Evolutionary conservation across 2,888 invertebrate genomes (phyloP).

Genomic region (Drosophila cracens): DNA sequence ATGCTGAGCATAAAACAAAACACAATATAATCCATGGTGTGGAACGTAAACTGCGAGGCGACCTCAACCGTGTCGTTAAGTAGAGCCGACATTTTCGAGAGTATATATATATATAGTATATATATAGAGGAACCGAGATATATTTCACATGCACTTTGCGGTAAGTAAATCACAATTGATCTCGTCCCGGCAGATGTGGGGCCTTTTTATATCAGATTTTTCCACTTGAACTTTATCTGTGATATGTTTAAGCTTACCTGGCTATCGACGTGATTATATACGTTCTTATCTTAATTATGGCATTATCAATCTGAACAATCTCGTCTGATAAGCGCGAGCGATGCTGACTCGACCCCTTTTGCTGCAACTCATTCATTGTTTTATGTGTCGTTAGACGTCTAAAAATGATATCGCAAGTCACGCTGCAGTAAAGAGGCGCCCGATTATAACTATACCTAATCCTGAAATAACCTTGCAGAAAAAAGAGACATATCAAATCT

Average conservation of each 20-base stretch:
- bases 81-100: conserved; percentile 40
- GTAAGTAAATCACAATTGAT: conserved; percentile 28
- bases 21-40: conserved; percentile 86
- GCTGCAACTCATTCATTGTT: conserved; percentile 22
- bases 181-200: neutral
- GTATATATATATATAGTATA: neutral
- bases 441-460: neutral
- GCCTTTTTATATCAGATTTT: conserved; percentile 26
- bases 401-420: conserved; percentile 8
- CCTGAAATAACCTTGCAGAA: neutral
- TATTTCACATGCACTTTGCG: conserved; percentile 10
- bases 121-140: neutral
- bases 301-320: conserved; percentile 15
- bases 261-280: conserved; percentile 29
- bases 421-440: neutral
- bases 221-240: conserved; percentile 9
- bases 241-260: neutral
- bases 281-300: conserved; percentile 34
- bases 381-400: neutral
- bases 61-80: conserved; percentile 43
- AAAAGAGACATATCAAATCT: neutral
- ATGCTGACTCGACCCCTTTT: conserved; percentile 10
- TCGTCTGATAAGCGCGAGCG: conserved; percentile 24
- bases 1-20: conserved; percentile 86
- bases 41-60: conserved; percentile 73